A percentile compares a stretch with the other conserved stretches of the same genome.
These are phyloP conservation scores for Engraulis encrasicolus DNA, from an alignment of 2,113 vertebrate species.

Conservation along the genomic window DNA sequence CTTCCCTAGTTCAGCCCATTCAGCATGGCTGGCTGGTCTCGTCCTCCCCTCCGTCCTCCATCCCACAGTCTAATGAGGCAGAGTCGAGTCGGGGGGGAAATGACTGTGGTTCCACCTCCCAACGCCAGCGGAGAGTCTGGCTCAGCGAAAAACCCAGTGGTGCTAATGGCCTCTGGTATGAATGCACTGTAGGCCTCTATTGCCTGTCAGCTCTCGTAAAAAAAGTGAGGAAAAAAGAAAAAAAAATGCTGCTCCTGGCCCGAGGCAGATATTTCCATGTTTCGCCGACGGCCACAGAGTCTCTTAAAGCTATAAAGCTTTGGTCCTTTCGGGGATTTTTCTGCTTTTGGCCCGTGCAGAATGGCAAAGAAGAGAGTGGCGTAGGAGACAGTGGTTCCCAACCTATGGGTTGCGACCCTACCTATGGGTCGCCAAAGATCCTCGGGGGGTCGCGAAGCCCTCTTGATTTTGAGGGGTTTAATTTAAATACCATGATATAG, in stretches of 20 bases:
- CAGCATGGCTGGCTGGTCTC: too few species aligned
- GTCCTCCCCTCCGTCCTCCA: too few species aligned
- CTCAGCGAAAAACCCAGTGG: not conserved
- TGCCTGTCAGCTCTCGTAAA: constrained; percentile 42
- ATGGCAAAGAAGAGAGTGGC: too few species aligned
- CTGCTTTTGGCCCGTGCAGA: not conserved
- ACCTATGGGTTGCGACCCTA: too few species aligned
- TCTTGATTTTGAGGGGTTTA: too few species aligned
- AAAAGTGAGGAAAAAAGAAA: constrained; percentile 22
- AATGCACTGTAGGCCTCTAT: constrained; percentile 20
- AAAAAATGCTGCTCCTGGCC: too few species aligned
- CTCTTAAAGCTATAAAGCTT: constrained; percentile 4
- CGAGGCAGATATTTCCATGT: constrained; percentile 53
- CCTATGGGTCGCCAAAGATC: too few species aligned
- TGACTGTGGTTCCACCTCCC: constrained; percentile 68
- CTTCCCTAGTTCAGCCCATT: too few species aligned
- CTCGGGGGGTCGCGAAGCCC: too few species aligned
- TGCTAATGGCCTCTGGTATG: constrained; percentile 19
- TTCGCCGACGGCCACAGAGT: constrained; percentile 54
- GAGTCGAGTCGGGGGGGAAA: constrained; percentile 59
- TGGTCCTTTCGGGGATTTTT: not conserved
- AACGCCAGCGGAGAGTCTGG: constrained; percentile 29
- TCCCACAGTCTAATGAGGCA: constrained; percentile 58
- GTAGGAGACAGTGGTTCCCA: too few species aligned
- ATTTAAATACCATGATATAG: too few species aligned